Conservation (phyloP, 2,888 invertebrate genomes). For the Elaeidobius kamerunicus region DNA sequence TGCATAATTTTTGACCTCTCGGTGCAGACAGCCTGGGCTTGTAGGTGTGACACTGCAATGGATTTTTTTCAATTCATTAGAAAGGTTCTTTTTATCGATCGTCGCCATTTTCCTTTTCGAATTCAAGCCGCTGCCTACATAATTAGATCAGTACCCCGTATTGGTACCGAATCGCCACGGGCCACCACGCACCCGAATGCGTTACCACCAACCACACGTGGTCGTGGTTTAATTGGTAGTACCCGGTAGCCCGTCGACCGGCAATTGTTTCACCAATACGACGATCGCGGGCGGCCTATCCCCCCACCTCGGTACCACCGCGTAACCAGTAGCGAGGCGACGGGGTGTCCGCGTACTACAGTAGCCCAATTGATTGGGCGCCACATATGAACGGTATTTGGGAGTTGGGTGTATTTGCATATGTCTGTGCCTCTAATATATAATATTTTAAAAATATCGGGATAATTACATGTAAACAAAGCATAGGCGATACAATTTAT, state of each 20-base stretch:
- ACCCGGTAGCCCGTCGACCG: conserved; percentile 28
- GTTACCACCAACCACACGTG: conserved; percentile 23
- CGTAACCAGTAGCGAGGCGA: conserved; percentile 38
- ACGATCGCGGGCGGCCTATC: conserved; percentile 14
- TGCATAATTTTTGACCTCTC: conserved; percentile 29
- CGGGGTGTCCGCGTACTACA: conserved; percentile 32
- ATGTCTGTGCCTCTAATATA: too few relatives aligned
- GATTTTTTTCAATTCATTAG: background rate
- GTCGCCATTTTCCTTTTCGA: conserved; percentile 8
- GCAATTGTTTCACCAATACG: conserved; percentile 31
- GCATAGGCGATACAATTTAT: too few relatives aligned
- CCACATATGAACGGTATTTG: too few relatives aligned
- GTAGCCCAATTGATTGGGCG: conserved; percentile 11
- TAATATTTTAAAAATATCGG: too few relatives aligned
- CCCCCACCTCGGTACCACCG: conserved; percentile 23
- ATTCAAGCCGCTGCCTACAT: conserved; percentile 20
- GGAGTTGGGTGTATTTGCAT: too few relatives aligned
- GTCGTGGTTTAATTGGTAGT: conserved; percentile 30
- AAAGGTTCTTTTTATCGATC: background rate
- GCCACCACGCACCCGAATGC: conserved; percentile 24
- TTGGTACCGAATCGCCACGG: conserved; percentile 25
- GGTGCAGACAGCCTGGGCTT: conserved; percentile 4
- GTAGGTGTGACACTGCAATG: conserved; percentile 11
- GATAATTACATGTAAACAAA: too few relatives aligned
- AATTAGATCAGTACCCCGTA: conserved; percentile 26